Evolutionary conservation across 2,797 vertebrate genomes (phyloP), one percentile per base, ranked within the genome.

Genomic region (Scomberomorus guttatus): DNA sequence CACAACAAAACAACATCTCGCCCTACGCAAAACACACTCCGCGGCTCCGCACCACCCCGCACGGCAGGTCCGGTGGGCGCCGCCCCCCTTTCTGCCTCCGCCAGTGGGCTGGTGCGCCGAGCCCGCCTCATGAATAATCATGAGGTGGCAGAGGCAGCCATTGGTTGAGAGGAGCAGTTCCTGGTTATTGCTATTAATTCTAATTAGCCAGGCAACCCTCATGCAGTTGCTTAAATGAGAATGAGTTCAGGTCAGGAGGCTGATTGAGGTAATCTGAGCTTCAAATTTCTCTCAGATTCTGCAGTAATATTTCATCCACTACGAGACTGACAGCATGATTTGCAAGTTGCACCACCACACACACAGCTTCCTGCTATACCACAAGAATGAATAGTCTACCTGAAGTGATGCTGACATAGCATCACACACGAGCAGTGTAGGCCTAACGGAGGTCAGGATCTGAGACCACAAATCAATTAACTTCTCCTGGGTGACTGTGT

Each of bases 1-100:
- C 91, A 92, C 93, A 92, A 94, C 94, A 94, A 93, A 90, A 95
- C 95, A 94, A 93, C 93, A 94, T 94, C 94, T 93, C 92, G 92
- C 92, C 90, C 93, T 83, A 83, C 89, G 89, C 88, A 70, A 79
- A 52, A 82, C 89, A 79, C 90, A 83, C 91, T 90, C 89, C 56
- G 89, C 82, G 61, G 84, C 88, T 74, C 83, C 91, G 88, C 93
- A 93, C 93, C 93, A 85, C 91, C 90, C 92, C 84, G 89, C 92
- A 79, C 91, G 72, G 87, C 87, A 85, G 91, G 77, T 87, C 89
- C 84, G 57, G 51, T 25, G 82, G 67, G 89, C 86, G 24, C 90
- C 94, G 91, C 94, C 94, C 93, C 88, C 90, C 85, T 74, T 73
- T 46, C 80, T 20, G 77, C 63, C 75, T 87, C 87, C 78, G 56